Conservation (phyloP, 2,888 invertebrate species). For the Leptinotarsa peninsularis region DNA sequence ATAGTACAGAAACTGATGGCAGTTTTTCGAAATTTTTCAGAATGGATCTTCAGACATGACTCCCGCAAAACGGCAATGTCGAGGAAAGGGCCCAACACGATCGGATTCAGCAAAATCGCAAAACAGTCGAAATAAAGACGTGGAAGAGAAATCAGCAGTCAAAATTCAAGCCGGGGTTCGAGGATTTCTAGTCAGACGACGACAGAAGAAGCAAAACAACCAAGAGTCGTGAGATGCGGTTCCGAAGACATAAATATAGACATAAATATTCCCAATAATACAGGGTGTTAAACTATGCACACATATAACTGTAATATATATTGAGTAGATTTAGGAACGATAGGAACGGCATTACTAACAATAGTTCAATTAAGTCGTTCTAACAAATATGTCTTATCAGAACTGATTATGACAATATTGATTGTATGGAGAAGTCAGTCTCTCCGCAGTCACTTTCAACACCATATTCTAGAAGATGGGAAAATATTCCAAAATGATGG, state of each 20-base stretch:
- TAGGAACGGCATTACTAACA: background rate
- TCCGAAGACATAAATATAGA: slow-evolving; percentile 6
- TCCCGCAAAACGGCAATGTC: slow-evolving; percentile 43
- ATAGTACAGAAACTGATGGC: background rate
- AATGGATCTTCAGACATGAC: slow-evolving; percentile 53
- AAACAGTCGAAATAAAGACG: slow-evolving; percentile 47
- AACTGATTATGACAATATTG: too few species aligned
- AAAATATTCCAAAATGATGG: too few species aligned
- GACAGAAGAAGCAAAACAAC: slow-evolving; percentile 63
- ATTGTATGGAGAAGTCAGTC: too few species aligned
- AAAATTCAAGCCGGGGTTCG: slow-evolving; percentile 71
- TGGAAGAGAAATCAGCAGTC: slow-evolving; percentile 67
- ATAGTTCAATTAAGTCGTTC: background rate
- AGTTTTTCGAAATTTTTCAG: slow-evolving; percentile 48
- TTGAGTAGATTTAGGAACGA: background rate
- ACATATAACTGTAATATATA: background rate
- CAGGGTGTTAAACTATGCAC: slow-evolving; percentile 1
- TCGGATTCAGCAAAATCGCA: slow-evolving; percentile 43
- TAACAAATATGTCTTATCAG: too few species aligned
- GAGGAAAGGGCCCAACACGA: slow-evolving; percentile 57
- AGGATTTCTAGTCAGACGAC: slow-evolving; percentile 69
- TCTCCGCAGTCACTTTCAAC: too few species aligned
- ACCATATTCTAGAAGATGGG: too few species aligned
- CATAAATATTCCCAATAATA: slow-evolving; percentile 22
- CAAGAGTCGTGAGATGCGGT: slow-evolving; percentile 25